Evolutionary conservation across 1,140 invertebrate species (phyloP).

Genomic region (Cyclargus thomasi): DNA sequence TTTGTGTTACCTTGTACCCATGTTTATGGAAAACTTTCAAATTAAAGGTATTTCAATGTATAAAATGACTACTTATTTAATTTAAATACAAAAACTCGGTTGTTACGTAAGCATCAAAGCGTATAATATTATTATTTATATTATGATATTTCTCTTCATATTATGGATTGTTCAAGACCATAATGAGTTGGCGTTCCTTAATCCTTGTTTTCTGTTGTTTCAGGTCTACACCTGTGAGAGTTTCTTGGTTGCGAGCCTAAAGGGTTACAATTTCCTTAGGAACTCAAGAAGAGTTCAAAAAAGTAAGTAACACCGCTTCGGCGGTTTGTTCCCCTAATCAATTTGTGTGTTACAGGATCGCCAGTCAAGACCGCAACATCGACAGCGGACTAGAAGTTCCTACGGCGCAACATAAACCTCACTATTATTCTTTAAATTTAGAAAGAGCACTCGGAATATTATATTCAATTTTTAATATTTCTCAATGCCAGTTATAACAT

Average conservation of each 20-base stretch:
- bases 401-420: not conserved
- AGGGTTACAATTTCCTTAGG: conserved; percentile 66
- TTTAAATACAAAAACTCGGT: not conserved
- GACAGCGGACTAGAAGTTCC: not conserved
- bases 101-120: not conserved
- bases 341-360: conserved; percentile 49
- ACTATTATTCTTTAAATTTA: not conserved
- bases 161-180: not conserved
- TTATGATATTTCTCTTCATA: not conserved
- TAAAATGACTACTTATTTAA: not conserved
- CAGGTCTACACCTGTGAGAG: conserved; percentile 55
- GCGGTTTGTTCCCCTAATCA: conserved; percentile 42
- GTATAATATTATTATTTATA: not conserved
- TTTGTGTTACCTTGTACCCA: not conserved
- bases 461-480: not conserved
- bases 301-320: conserved; percentile 61
- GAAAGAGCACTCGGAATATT: not conserved
- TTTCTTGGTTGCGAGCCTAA: conserved; percentile 59
- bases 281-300: conserved; percentile 68
- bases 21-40: no score
- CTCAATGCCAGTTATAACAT: not conserved
- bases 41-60: not conserved
- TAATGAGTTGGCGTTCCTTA: not conserved
- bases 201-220: conserved; percentile 48
- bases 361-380: conserved; percentile 19